Conservation (phyloP, 2,797 vertebrate genomes). For the Trachops cirrhosus region DNA sequence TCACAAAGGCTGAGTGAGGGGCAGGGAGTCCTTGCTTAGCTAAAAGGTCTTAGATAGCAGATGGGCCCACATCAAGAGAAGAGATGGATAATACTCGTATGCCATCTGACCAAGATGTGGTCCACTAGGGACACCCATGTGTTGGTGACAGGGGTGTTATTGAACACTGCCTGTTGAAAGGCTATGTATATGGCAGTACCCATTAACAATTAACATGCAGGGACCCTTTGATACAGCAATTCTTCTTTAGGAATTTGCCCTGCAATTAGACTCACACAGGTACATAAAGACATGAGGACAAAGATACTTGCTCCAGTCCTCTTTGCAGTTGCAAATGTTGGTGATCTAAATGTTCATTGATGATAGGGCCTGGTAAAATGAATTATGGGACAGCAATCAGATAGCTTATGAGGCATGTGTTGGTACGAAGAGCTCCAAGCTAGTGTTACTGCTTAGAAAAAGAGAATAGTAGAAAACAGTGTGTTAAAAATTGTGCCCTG, state of each 20-base stretch:
- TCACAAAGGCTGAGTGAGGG: not conserved
- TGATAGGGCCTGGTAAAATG: not conserved
- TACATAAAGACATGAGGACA: not conserved
- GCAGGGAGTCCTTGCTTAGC: not conserved
- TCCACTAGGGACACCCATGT: not conserved
- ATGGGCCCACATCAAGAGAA: not conserved
- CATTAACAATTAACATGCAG: not conserved
- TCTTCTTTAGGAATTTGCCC: not conserved
- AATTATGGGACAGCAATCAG: not conserved
- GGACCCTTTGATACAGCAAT: not conserved
- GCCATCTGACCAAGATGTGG: not conserved
- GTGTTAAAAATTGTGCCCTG: not conserved
- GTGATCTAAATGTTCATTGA: not conserved
- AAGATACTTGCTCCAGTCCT: not conserved
- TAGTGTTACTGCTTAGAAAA: not conserved
- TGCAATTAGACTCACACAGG: not conserved
- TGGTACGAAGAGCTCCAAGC: not conserved
- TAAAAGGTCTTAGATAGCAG: not conserved
- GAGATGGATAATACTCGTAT: not conserved
- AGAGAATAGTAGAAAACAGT: not conserved
- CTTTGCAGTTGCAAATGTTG: not conserved
- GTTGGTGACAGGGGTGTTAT: not conserved
- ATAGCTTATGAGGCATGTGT: not conserved
- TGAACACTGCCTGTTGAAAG: not conserved
- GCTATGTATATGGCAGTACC: not conserved